A percentile compares a stretch with the other conserved stretches of the same genome.
phyloP scores from a whole-genome alignment of 2,888 invertebrate species.

The Polylopha cassiicola region DNA sequence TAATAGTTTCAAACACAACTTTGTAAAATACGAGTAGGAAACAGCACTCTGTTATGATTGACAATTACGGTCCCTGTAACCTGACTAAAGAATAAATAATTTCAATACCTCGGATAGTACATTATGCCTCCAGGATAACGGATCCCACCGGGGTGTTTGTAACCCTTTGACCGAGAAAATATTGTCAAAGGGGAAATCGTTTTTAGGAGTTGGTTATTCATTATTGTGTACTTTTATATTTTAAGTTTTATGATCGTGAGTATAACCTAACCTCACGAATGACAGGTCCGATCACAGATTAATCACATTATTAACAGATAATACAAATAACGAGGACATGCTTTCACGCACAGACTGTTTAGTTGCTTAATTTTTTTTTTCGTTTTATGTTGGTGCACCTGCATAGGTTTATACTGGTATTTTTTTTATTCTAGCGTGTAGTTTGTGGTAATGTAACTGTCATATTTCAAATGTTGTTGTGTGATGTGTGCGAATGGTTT shows the following conservation, averaged over 20 bases:
- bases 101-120: constrained; percentile 64
- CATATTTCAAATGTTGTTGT: constrained; percentile 6
- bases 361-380: too few species aligned
- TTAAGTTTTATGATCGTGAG: background rate
- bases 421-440: background rate
- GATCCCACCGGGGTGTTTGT: constrained; percentile 67
- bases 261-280: too few species aligned
- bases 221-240: constrained; percentile 25
- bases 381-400: background rate
- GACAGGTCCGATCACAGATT: too few species aligned
- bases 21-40: too few species aligned
- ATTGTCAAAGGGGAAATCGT: constrained; percentile 37
- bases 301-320: too few species aligned
- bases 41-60: too few species aligned
- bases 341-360: too few species aligned
- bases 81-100: too few species aligned
- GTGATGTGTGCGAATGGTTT: background rate
- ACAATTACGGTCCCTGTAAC: too few species aligned
- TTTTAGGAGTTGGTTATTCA: constrained; percentile 50
- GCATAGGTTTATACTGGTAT: background rate
- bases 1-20: too few species aligned
- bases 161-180: constrained; percentile 48
- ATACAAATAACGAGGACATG: too few species aligned
- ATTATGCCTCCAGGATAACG: constrained; percentile 75
- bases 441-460: constrained; percentile 3